phyloP scores from a whole-genome alignment of 2,113 vertebrate genomes.

The Megaptera novaeangliae region DNA sequence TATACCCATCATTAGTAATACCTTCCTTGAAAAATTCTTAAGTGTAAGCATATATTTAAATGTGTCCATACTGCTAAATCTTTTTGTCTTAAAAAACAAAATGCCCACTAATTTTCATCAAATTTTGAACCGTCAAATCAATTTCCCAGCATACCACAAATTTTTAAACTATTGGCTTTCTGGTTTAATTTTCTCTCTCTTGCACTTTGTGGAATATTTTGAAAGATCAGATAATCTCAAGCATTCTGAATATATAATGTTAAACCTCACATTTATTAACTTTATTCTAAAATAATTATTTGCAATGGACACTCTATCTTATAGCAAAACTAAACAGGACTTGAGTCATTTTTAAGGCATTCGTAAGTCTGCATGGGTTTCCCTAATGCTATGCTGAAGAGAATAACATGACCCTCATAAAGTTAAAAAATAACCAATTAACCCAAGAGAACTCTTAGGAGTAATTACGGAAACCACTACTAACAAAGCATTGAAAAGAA shows the following conservation, averaged over 20 bases:
- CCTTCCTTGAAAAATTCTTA: not conserved
- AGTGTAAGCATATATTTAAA: not conserved
- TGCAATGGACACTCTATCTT: not conserved
- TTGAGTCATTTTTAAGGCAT: not conserved
- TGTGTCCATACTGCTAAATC: not conserved
- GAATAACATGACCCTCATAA: constrained; percentile 60
- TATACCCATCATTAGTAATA: not conserved
- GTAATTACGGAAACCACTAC: constrained; percentile 45
- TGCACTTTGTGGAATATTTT: not conserved
- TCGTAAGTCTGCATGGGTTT: constrained; percentile 38
- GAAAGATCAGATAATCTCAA: not conserved
- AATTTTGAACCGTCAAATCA: not conserved
- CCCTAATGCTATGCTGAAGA: not conserved
- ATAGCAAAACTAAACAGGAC: not conserved
- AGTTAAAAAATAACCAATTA: constrained; percentile 78
- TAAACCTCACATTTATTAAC: not conserved
- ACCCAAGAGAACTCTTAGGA: constrained; percentile 58
- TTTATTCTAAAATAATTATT: constrained; percentile 28
- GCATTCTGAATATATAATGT: not conserved
- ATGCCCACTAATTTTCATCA: not conserved
- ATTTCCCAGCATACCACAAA: not conserved
- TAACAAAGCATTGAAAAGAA: not conserved
- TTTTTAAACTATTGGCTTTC: not conserved
- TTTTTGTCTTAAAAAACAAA: not conserved
- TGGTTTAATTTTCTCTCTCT: not conserved